phyloP scores from a whole-genome alignment of 2,888 invertebrate genomes.

The Carcina quercana region DNA sequence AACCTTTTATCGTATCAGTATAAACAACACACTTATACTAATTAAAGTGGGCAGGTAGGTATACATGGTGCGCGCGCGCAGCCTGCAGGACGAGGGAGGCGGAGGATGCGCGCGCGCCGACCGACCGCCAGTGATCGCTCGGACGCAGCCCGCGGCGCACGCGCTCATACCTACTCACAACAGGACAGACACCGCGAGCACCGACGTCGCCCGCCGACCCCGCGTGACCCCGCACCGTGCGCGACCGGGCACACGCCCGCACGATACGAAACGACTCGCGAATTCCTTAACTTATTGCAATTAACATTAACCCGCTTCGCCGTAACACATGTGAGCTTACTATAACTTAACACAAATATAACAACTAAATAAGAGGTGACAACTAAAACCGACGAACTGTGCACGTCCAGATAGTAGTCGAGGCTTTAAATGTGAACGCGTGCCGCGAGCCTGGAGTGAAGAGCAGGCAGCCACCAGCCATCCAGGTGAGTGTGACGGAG shows the following conservation, averaged over 20 bases:
- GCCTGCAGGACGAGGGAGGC: slow-evolving; percentile 6
- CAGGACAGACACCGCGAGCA: slow-evolving; percentile 29
- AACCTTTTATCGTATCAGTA: slow-evolving; percentile 25
- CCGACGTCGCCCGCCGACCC: slow-evolving; percentile 46
- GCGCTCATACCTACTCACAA: slow-evolving; percentile 20
- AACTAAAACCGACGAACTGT: slow-evolving; percentile 37
- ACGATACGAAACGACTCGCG: slow-evolving; percentile 59
- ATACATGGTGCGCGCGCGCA: slow-evolving; percentile 21
- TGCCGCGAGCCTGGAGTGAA: slow-evolving; percentile 24
- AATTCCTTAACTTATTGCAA: slow-evolving; percentile 20
- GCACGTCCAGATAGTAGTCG: slow-evolving; percentile 30
- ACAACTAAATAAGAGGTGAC: slow-evolving; percentile 45
- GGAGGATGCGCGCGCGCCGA: slow-evolving; percentile 6
- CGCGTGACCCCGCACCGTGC: slow-evolving; percentile 59
- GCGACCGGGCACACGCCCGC: slow-evolving; percentile 49
- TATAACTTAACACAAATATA: slow-evolving; percentile 40
- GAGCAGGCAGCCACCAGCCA: slow-evolving; percentile 26
- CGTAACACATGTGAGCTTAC: slow-evolving; percentile 54
- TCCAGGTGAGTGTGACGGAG: slow-evolving; percentile 60
- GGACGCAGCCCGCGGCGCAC: slow-evolving; percentile 48
- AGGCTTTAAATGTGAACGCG: slow-evolving; percentile 36
- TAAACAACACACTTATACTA: slow-evolving; percentile 47
- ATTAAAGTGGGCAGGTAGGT: slow-evolving; percentile 31
- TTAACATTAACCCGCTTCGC: slow-evolving; percentile 41
- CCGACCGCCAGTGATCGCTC: slow-evolving; percentile 38